These are phyloP conservation scores for Phoeniculus purpureus DNA, from an alignment of 2,797 vertebrate genomes.

Conservation along the genomic window DNA sequence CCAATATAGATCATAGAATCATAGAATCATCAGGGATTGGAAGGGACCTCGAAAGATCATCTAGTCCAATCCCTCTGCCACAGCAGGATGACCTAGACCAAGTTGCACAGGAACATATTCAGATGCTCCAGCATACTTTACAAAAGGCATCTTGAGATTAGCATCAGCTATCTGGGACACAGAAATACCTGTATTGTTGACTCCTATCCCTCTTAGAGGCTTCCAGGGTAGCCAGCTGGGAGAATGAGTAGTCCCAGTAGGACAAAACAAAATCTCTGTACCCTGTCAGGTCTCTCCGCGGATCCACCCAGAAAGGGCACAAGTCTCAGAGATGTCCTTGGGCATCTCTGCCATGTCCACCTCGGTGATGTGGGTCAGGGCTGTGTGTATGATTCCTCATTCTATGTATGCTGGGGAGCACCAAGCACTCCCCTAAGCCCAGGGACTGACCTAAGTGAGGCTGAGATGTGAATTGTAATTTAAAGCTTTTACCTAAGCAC, in stretches of 20 bases:
- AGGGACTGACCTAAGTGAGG: background rate
- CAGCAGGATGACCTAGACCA: no score
- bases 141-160: background rate
- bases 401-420: accelerated
- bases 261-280: background rate
- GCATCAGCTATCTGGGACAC: background rate
- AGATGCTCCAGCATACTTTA: background rate
- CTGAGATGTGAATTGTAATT: background rate
- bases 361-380: background rate
- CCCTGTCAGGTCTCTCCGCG: background rate
- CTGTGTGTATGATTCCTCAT: background rate
- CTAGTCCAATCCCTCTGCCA: no score
- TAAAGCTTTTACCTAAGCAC: constrained; percentile 10
- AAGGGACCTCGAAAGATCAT: no score
- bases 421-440: background rate
- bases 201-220: background rate
- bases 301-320: background rate
- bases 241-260: background rate
- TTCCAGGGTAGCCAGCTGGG: background rate
- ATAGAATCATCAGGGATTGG: no score
- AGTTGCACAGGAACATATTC: no score
- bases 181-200: background rate
- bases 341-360: background rate
- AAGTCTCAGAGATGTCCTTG: background rate
- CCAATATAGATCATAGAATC: no score